Conservation (phyloP, 2,888 invertebrate genomes). For the Cryptocephalus moraei region DNA sequence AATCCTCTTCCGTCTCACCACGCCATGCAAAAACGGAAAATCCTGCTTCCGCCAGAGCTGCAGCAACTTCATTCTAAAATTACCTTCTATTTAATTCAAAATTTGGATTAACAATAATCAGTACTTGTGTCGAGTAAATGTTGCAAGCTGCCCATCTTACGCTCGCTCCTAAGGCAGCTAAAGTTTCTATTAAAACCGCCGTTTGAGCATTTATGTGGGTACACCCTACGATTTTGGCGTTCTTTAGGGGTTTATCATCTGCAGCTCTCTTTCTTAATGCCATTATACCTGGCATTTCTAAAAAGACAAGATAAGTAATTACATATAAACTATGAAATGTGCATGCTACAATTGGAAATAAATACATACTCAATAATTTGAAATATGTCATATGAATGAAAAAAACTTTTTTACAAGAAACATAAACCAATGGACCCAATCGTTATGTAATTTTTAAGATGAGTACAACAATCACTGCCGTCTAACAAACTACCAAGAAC, state of each 20-base stretch:
- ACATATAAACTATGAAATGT: no score
- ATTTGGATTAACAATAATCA: background rate
- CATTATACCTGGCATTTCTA: slow-evolving; percentile 97
- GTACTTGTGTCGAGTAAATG: slow-evolving; percentile 89
- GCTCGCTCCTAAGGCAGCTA: slow-evolving; percentile 79
- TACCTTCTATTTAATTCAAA: background rate
- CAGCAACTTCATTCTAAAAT: slow-evolving; percentile 86
- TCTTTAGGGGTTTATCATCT: slow-evolving; percentile 89
- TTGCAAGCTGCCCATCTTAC: slow-evolving; percentile 97
- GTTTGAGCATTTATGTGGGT: slow-evolving; percentile 99
- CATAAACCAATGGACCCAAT: no score
- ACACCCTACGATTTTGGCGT: slow-evolving; percentile 90
- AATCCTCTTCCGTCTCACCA: slow-evolving; percentile 94
- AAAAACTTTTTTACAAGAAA: no score
- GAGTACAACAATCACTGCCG: no score
- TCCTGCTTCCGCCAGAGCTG: slow-evolving; percentile 84
- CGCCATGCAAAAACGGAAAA: slow-evolving; percentile 94
- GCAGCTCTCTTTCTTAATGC: slow-evolving; percentile 83
- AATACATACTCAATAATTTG: no score
- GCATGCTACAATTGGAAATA: no score
- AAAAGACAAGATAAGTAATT: slow-evolving; percentile 11
- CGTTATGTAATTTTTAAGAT: no score
- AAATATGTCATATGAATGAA: no score
- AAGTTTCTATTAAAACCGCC: slow-evolving; percentile 86
- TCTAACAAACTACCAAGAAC: no score